Percentiles rank a stretch among this genome's conserved stretches.
Conservation (phyloP, 2,113 vertebrate species). For the Pelusios castaneus region DNA sequence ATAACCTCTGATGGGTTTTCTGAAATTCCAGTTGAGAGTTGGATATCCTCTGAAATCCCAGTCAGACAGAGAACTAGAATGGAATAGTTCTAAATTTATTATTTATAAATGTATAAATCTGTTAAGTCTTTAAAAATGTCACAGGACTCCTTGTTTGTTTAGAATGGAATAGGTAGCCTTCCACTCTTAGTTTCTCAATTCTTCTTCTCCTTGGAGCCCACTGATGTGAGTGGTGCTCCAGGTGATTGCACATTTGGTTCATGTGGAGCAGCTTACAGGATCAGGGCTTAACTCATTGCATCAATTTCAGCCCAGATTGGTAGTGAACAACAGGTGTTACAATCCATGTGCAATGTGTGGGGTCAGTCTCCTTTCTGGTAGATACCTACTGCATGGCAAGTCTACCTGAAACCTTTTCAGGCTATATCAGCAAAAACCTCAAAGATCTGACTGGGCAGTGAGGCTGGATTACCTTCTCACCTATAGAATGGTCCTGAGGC, state of each 20-base stretch:
- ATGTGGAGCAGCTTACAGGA: not conserved
- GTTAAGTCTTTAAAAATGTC: too few relatives aligned
- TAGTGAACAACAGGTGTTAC: not conserved
- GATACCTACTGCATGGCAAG: not conserved
- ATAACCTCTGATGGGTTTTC: slow-evolving; percentile 1
- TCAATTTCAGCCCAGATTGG: not conserved
- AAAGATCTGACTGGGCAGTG: not conserved
- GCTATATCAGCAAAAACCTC: not conserved
- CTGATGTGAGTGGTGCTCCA: not conserved
- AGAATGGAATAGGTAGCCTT: slow-evolving; percentile 16
- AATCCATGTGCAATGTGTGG: not conserved
- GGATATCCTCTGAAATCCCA: not conserved
- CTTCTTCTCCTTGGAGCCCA: not conserved
- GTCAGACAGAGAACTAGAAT: not conserved
- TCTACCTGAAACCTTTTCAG: not conserved
- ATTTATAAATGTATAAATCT: too few relatives aligned
- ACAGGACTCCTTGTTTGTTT: too few relatives aligned
- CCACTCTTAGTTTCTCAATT: not conserved
- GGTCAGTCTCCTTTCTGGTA: not conserved
- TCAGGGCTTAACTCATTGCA: not conserved
- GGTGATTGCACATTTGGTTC: not conserved
- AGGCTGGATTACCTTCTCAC: not conserved
- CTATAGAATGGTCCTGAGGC: not conserved
- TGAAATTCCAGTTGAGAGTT: slow-evolving; percentile 44
- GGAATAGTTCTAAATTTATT: too few relatives aligned